Base-by-base conservation (phyloP, 2,113 vertebrate genomes). In the Aspiorhynchus laticeps region DNA sequence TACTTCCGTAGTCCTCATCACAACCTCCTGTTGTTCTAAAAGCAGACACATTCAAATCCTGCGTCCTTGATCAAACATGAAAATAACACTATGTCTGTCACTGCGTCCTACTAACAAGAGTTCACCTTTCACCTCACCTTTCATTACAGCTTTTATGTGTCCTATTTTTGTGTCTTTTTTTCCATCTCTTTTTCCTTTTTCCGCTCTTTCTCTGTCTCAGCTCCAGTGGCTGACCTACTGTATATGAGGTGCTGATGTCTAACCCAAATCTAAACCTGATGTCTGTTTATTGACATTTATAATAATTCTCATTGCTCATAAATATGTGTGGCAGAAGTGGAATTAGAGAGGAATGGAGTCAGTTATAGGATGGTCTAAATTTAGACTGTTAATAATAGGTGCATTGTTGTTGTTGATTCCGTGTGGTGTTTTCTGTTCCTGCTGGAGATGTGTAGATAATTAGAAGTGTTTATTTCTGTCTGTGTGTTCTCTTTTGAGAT, bases 21-120 rank as follows among this genome's bases (percentile, higher is more conserved):
- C 59, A 15, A 71, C 91, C 94, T 95, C 95, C 94, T 94, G 94
- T 95, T 95, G 93, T 94, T 94, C 88, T 86, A 19, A 82, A 88
- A 76, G 7, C 69, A 85, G 85, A 90, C 81, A 86, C 75, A 82
- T 88, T 91, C 79, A 90, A 88, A 91, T 75, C 77, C 46, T 65
- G 89, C 88, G 88, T 83, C 76, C 67, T 90, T 88, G 59, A 75
- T 88, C 26, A 86, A 83, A 78, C n/a, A 83, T 79, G 59, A 53
- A 67, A 41, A 48, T 41, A 51, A 28, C 73, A 88, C 75, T 83
- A 28, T 69, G 65, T 56, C 43, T 53, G 9, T 24, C 77, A 56
- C 26, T 83, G 28, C n/a, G 1, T 51, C 38, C 61, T 26, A 43
- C 43, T 51, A 51, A 51, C 5, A 46, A 51, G 17, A 46, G 80